phyloP scores from a whole-genome alignment of 2,888 invertebrate genomes.

The Graphium colonna region DNA sequence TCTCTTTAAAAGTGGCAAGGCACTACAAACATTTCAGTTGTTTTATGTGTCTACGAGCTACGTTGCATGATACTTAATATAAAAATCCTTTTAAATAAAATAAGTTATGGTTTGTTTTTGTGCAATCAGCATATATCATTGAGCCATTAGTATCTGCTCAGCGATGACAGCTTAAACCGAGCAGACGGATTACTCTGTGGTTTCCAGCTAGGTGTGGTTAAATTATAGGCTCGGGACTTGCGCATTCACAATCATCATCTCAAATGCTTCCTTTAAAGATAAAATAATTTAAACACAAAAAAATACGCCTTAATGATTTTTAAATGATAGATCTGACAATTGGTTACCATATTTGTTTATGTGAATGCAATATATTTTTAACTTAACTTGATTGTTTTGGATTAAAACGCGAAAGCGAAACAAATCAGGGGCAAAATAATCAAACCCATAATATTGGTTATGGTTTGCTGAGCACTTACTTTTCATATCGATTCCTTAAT shows the following conservation, averaged over 20 bases:
- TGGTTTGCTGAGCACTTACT: too few relatives aligned
- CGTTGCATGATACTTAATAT: too few relatives aligned
- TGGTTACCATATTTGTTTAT: neutral
- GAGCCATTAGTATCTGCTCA: constrained; percentile 53
- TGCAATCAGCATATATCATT: constrained; percentile 59
- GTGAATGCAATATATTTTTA: constrained; percentile 4
- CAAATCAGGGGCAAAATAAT: too few relatives aligned
- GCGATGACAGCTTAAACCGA: constrained; percentile 31
- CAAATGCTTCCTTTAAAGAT: neutral
- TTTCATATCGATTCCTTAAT: too few relatives aligned
- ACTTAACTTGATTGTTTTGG: neutral
- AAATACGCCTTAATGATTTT: too few relatives aligned
- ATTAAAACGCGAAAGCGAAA: too few relatives aligned
- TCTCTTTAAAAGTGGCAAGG: too few relatives aligned
- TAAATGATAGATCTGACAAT: too few relatives aligned
- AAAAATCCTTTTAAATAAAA: too few relatives aligned
- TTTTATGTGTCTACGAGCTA: too few relatives aligned
- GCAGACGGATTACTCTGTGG: constrained; percentile 25
- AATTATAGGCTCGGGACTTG: constrained; percentile 6
- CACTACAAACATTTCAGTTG: too few relatives aligned
- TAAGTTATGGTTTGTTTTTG: neutral
- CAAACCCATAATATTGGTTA: too few relatives aligned
- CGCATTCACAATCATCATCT: neutral
- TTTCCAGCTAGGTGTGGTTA: constrained; percentile 27
- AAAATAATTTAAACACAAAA: neutral